phyloP scores from a whole-genome alignment of 2,113 vertebrate species.

The Copsychus sechellarum region DNA sequence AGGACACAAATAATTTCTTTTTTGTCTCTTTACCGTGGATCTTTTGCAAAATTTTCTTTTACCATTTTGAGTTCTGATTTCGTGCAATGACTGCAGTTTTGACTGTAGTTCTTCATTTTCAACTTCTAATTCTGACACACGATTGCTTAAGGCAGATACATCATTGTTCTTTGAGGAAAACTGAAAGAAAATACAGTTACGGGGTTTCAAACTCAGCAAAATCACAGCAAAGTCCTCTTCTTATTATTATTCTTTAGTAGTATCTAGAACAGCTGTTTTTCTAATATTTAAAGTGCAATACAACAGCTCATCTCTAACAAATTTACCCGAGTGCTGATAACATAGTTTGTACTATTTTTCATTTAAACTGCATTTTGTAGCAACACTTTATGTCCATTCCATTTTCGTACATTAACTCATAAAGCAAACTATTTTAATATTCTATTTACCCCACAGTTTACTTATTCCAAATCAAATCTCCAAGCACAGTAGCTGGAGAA shows the following conservation, averaged over 20 bases:
- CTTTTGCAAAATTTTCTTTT: neutral
- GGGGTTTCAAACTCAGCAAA: neutral
- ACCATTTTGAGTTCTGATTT: conserved; percentile 83
- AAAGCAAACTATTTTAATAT: neutral
- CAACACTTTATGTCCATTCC: neutral
- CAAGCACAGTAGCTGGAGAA: neutral
- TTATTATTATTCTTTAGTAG: neutral
- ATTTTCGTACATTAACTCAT: neutral
- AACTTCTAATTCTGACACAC: conserved; percentile 77
- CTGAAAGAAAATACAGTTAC: conserved; percentile 40
- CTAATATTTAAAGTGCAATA: neutral
- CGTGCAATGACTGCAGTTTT: conserved; percentile 78
- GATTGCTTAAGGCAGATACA: conserved; percentile 68
- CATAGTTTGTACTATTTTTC: neutral
- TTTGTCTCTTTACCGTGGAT: neutral
- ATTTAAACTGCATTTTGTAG: neutral
- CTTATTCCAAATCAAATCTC: neutral
- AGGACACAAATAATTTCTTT: neutral
- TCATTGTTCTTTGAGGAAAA: conserved; percentile 72
- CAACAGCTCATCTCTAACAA: neutral
- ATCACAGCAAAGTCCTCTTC: neutral
- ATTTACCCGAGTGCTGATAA: neutral
- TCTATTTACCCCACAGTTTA: neutral
- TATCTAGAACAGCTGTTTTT: neutral
- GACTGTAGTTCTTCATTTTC: conserved; percentile 80